phyloP scores from a whole-genome alignment of 2,797 vertebrate genomes.

The Geotrypetes seraphini region DNA sequence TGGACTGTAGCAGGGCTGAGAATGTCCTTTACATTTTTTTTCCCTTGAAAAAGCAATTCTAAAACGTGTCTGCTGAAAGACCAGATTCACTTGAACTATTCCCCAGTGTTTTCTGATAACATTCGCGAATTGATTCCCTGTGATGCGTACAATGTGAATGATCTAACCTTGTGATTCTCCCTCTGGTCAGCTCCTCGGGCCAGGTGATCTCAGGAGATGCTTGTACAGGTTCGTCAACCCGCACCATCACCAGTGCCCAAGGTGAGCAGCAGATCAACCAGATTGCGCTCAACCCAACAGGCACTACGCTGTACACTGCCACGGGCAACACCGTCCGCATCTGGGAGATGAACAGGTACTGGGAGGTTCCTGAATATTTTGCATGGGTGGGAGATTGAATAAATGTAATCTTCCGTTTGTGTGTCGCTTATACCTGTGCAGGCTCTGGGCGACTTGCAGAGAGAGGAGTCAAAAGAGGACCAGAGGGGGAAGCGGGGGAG shows the following conservation, averaged over 20 bases:
- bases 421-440: too few species aligned
- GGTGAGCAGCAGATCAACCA: conserved; percentile 96
- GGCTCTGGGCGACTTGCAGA: too few species aligned
- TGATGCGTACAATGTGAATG: neutral
- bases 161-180: neutral
- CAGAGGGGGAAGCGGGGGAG: too few species aligned
- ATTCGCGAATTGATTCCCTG: too few species aligned
- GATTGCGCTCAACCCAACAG: conserved; percentile 80
- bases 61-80: too few species aligned
- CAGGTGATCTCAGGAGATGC: conserved; percentile 86
- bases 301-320: conserved; percentile 78
- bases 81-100: too few species aligned
- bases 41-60: too few species aligned
- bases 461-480: too few species aligned
- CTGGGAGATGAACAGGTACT: conserved; percentile 92
- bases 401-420: too few species aligned
- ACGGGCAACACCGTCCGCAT: conserved; percentile 83
- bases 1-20: too few species aligned
- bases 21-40: too few species aligned
- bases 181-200: conserved; percentile 72
- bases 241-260: conserved; percentile 75
- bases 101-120: too few species aligned
- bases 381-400: fast-evolving
- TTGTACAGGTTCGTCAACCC: conserved; percentile 69
- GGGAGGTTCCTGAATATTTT: neutral